Base-by-base conservation (phyloP, 1,140 invertebrate genomes). In the Drosophila virilis region DNA sequence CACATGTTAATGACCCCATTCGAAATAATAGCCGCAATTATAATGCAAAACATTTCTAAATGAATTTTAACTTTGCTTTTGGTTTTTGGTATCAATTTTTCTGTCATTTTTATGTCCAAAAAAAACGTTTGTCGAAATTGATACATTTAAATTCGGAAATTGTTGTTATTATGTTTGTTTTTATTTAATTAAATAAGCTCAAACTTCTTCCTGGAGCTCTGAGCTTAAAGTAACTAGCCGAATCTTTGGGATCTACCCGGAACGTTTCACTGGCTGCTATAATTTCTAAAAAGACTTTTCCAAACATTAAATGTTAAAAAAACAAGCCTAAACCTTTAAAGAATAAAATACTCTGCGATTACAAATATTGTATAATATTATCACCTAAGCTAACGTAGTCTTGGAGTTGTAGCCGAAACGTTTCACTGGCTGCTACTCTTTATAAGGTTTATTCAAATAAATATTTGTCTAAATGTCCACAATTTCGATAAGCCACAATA, bases 1-100 rank as follows among this genome's bases (percentile, higher is more conserved):
- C 84, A 80, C 74, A 89, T 88, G 84, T 88, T 80, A 88, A 88
- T 88, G 84, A 88, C 84, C 84, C 80, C 84, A 61, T 58, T 78
- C 17, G 40, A 72, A 85, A 90, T 88, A 89, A 89, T 90, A 66
- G 42, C 84, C 60, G 77, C 68, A 84, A 88, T 88, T 88, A 88
- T 90, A 78, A 77, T 71, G 74, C 69, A 73, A 89, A 80, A 89
- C 80, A 77, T 67, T 84, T 89, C 55, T 68, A 75, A 89, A 89
- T 80, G 83, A 54, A 69, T 75, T 55, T 64, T 35, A 67, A 75
- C 61, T 46, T 32, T 59, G 54, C 46, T 58, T 45, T 57, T 33
- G 45, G 5, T 8, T 43, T 40, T 59, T 77, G 22, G 33, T 59
- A 60, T 61, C n/a, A 22, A 40, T 55, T 54, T 61, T 38, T 12